A percentile compares a stretch with the other conserved stretches of the same genome.
Conservation (phyloP, 37 sponge, comb jelly and placozoan genomes). For the Halichondria panicea region DNA sequence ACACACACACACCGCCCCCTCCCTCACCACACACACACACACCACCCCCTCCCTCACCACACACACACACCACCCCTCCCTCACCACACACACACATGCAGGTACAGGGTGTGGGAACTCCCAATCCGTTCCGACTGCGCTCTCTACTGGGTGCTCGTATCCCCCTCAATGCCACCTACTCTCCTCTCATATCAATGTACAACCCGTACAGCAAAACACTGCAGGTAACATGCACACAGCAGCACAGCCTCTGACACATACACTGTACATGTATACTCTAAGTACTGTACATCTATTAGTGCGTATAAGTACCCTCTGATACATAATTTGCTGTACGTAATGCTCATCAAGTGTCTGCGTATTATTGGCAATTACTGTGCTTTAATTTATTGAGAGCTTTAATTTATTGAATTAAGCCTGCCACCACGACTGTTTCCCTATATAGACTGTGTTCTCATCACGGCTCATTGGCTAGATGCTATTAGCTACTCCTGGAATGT, state of each 20-base stretch:
- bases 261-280: neutral
- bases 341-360: too few relatives aligned
- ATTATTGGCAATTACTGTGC: too few relatives aligned
- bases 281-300: too few relatives aligned
- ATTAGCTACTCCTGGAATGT: too few relatives aligned
- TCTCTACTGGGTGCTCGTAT: constrained; percentile 70
- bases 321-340: too few relatives aligned
- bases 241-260: neutral
- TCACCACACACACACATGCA: neutral
- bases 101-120: constrained; percentile 77
- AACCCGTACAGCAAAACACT: constrained; percentile 75
- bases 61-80: neutral
- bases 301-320: too few relatives aligned
- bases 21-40: neutral
- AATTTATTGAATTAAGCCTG: too few relatives aligned
- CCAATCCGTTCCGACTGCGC: constrained; percentile 75
- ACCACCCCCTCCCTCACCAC: neutral
- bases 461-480: too few relatives aligned
- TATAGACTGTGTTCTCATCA: too few relatives aligned
- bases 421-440: too few relatives aligned
- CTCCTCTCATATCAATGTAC: constrained; percentile 84
- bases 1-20: too few relatives aligned
- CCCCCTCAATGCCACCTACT: constrained; percentile 86
- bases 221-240: constrained; percentile 47
- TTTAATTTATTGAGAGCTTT: too few relatives aligned